Base-by-base conservation (phyloP, 2,797 vertebrate genomes). In the Sebastes miniatus region DNA sequence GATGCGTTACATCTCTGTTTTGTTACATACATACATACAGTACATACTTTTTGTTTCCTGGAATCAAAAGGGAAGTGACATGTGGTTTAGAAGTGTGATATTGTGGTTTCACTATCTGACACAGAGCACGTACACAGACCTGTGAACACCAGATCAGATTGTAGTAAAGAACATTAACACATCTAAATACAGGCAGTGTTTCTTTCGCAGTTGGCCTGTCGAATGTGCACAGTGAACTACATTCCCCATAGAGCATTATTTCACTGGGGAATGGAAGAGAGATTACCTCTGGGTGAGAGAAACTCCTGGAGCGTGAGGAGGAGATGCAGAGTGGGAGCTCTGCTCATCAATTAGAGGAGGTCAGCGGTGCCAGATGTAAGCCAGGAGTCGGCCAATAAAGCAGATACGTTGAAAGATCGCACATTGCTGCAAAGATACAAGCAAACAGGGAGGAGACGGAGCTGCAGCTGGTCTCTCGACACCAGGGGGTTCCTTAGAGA, bases 321-420 rank as follows among this genome's bases (percentile, higher is more conserved):
- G 62, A 79, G 84, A 76, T 63, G 71, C 79, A 72, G 81, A 85
- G 86, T 65, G 57, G 69, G 85, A 90, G 84, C 31, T 77, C 71
- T 52, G 58, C 73, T 82, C 78, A 81, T 89, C 90, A 84, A 80
- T 88, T 80, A 80, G 32, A 86, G 27, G 64, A 66, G 79, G 83
- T 91, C 89, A 90, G 36, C 31, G 34, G 76, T 72, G 84, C 56
- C 83, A 82, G 79, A 78, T 83, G 79, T 83, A 34, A 73, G 78
- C 58, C 63, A 69, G 80, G 63, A 72, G 68, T 78, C 34, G 14
- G 71, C 50, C 71, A 84, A 71, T 81, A 83, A 82, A 81, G 66
- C 64, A 80, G 65, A 78, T 57, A 65, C 12, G 66, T 87, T 85
- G 84, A 88, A 63, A 83, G 79, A 69, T 79, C 16, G 20, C 80